A percentile compares a stretch with the other conserved stretches of the same genome.
Conservation (phyloP, 2,888 invertebrate species). For the Biston betularia region DNA sequence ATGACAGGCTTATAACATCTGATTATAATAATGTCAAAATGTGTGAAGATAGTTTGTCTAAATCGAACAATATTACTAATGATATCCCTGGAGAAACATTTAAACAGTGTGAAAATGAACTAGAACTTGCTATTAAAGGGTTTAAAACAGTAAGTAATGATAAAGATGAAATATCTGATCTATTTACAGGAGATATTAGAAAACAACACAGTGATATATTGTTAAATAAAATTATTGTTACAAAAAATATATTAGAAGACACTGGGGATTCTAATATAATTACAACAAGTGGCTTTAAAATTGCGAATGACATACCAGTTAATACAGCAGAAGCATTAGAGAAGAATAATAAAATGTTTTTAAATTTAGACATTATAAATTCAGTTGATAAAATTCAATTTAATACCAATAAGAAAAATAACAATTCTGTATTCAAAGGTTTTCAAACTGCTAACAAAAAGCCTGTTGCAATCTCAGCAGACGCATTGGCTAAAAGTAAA, state of each 20-base stretch:
- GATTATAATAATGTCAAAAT: not conserved
- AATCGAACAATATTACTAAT: conserved; percentile 39
- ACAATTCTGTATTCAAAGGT: conserved; percentile 46
- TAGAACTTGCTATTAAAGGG: conserved; percentile 40
- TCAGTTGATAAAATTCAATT: not conserved
- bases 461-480: conserved; percentile 58
- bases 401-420: not conserved
- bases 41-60: conserved; percentile 21
- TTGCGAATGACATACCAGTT: conserved; percentile 3
- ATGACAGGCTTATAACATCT: not conserved
- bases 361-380: conserved; percentile 47
- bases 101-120: conserved; percentile 10
- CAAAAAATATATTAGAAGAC: not conserved
- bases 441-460: conserved; percentile 75
- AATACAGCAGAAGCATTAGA: conserved; percentile 56
- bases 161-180: conserved; percentile 52
- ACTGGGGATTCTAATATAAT: not conserved
- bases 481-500: conserved; percentile 56
- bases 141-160: conserved; percentile 55
- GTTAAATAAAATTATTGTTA: not conserved
- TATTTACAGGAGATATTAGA: conserved; percentile 58
- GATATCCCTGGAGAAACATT: not conserved
- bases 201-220: conserved; percentile 2
- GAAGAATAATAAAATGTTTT: conserved; percentile 55
- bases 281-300: not conserved